These are phyloP conservation scores for Stomorhina lunata DNA, from an alignment of 2,888 invertebrate species.

Conservation along the genomic window DNA sequence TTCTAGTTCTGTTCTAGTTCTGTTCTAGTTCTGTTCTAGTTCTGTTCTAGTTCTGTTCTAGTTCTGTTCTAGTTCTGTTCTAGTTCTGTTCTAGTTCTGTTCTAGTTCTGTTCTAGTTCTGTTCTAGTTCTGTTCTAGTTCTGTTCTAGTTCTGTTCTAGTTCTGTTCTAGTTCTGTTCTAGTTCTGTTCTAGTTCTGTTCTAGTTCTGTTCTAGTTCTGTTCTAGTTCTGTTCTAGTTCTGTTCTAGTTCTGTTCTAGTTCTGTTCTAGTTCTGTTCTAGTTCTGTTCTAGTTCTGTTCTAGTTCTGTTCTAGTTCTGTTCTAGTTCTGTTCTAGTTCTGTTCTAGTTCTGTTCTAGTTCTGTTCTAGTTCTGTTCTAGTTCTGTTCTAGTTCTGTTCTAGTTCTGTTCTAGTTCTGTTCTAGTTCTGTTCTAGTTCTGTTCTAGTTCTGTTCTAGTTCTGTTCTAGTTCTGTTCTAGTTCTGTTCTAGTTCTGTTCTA, in stretches of 20 bases:
- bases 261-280: not conserved
- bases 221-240: too few species aligned
- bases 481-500: not conserved
- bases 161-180: not conserved
- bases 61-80: too few species aligned
- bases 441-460: not conserved
- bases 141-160: too few species aligned
- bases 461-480: too few species aligned
- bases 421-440: not conserved
- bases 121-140: too few species aligned
- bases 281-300: not conserved
- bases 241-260: too few species aligned
- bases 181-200: not conserved
- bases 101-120: not conserved
- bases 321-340: too few species aligned
- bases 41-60: too few species aligned
- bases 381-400: slow-evolving; percentile 6
- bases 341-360: not conserved
- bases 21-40: not conserved
- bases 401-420: not conserved
- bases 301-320: too few species aligned
- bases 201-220: too few species aligned
- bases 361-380: not conserved
- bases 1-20: not conserved
- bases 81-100: not conserved